Evolutionary conservation across 2,797 vertebrate species (phyloP).

Genomic region (Gallinago stenura): DNA sequence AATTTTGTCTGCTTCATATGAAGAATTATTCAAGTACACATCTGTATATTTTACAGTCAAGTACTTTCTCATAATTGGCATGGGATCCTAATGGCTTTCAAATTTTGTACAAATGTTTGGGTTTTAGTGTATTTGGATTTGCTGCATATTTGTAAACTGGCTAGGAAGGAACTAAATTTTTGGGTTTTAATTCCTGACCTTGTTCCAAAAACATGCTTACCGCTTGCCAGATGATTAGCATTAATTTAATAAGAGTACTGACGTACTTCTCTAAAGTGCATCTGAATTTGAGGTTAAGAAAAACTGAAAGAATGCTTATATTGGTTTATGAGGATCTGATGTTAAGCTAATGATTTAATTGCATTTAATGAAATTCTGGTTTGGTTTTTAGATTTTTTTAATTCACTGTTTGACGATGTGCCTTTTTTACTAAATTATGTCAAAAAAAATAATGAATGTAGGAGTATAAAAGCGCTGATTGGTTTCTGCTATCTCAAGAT

Average conservation of each 20-base stretch:
- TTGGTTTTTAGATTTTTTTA: conserved; percentile 72
- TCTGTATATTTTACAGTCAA: conserved; percentile 63
- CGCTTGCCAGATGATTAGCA: conserved; percentile 8
- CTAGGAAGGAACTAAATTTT: conserved; percentile 17
- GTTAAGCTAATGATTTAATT: conserved; percentile 63
- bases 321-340: conserved; percentile 49
- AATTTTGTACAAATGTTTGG: conserved; percentile 39
- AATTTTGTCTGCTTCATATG: not conserved
- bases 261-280: conserved; percentile 40
- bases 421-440: conserved; percentile 79
- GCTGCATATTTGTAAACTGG: conserved; percentile 58
- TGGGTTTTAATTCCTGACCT: conserved; percentile 11
- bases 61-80: conserved; percentile 54
- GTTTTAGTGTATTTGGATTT: conserved; percentile 53
- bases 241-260: not conserved
- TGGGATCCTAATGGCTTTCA: conserved; percentile 51
- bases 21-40: not conserved
- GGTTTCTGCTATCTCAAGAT: conserved; percentile 65
- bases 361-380: conserved; percentile 51
- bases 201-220: conserved; percentile 60
- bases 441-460: conserved; percentile 78
- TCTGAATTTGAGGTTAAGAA: conserved; percentile 44
- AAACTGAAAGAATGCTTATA: conserved; percentile 63
- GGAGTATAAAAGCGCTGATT: conserved; percentile 45
- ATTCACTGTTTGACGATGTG: conserved; percentile 78